Percentiles rank a stretch among this genome's conserved stretches.
Evolutionary conservation across 2,888 invertebrate species (phyloP).

Genomic region (Kuschelorhynchus macadamiae): DNA sequence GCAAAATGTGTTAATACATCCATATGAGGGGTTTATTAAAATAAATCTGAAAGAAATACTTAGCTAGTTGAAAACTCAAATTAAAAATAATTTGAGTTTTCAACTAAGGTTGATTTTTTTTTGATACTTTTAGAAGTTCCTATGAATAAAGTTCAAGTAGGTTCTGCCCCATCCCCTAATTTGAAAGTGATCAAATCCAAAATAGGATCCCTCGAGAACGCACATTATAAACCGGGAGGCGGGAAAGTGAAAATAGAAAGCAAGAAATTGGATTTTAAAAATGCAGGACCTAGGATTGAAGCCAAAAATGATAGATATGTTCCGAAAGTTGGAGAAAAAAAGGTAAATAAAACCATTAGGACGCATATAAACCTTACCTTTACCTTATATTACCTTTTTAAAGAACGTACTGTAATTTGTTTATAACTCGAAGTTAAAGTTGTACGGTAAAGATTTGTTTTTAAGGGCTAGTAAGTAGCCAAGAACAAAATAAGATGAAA

Average conservation of each 20-base stretch:
- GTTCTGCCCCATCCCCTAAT: constrained; percentile 92
- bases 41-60: no score
- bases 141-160: constrained; percentile 95
- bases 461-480: no score
- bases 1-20: no score
- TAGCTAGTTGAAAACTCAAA: no score
- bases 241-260: constrained; percentile 91
- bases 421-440: no score
- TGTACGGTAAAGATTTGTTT: no score
- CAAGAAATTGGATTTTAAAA: constrained; percentile 87
- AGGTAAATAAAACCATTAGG: constrained; percentile 72
- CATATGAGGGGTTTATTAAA: no score
- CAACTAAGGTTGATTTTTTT: no score
- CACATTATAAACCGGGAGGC: constrained; percentile 90
- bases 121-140: constrained; percentile 77
- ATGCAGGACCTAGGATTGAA: constrained; percentile 88
- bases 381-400: no score
- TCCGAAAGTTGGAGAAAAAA: constrained; percentile 91
- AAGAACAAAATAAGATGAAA: no score
- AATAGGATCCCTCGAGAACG: constrained; percentile 92
- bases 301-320: constrained; percentile 91
- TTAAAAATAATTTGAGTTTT: no score
- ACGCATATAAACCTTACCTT: not conserved
- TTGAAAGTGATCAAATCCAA: constrained; percentile 92
- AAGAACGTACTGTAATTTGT: no score